Percentiles rank a stretch among this genome's conserved stretches.
phyloP scores from a whole-genome alignment of 2,113 vertebrate genomes.

The Phaethornis superciliosus region DNA sequence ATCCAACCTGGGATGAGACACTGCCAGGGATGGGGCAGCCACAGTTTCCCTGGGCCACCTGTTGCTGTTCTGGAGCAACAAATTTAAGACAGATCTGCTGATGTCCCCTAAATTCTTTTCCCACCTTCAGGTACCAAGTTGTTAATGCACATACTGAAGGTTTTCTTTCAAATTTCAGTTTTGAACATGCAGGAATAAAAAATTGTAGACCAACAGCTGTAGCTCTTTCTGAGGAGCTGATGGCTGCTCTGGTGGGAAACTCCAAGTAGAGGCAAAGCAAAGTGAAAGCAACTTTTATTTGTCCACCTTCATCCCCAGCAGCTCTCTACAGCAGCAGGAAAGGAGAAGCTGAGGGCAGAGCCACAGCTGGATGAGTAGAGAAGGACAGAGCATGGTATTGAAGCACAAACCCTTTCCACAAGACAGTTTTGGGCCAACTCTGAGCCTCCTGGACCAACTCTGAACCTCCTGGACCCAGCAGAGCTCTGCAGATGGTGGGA shows the following conservation, averaged over 20 bases:
- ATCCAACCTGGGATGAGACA: too few relatives aligned
- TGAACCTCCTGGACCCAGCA: not conserved
- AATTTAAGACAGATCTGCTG: not conserved
- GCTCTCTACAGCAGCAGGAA: not conserved
- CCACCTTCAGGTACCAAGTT: not conserved
- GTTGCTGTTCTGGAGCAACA: not conserved
- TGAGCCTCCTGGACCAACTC: not conserved
- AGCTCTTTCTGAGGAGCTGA: not conserved
- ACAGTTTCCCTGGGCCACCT: too few relatives aligned
- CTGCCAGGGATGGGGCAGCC: too few relatives aligned
- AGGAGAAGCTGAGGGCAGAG: not conserved
- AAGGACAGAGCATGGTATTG: not conserved
- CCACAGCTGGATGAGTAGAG: fast-evolving
- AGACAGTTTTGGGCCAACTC: not conserved
- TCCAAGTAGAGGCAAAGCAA: not conserved
- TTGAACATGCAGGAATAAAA: not conserved
- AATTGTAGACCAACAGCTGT: fast-evolving
- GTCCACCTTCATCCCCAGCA: not conserved
- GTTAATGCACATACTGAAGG: not conserved
- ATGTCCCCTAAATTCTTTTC: not conserved
- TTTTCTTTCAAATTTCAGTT: not conserved
- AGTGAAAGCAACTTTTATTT: not conserved
- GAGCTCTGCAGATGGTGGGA: not conserved
- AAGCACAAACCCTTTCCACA: not conserved
- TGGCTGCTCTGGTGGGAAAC: not conserved